Evolutionary conservation across 2,797 vertebrate species (phyloP).

Genomic region (Platyrinchus mystaceus): DNA sequence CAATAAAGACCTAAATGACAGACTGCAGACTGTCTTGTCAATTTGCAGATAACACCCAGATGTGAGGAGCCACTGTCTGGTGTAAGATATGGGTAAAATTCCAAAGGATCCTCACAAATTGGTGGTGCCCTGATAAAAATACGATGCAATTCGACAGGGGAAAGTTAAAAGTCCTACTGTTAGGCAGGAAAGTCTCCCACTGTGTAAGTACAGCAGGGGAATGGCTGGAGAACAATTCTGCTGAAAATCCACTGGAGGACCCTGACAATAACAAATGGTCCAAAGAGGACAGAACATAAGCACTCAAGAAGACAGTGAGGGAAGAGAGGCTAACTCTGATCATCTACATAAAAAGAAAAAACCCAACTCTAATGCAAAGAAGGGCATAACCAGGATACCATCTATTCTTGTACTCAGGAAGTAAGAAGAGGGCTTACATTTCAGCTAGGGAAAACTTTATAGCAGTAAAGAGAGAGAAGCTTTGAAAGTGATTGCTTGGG

Average conservation of each 20-base stretch:
- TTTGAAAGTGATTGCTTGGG: background rate
- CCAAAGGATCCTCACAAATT: background rate
- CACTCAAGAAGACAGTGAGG: background rate
- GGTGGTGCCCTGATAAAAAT: background rate
- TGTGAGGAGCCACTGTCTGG: background rate
- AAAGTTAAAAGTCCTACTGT: background rate
- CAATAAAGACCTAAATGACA: background rate
- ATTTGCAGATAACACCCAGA: background rate
- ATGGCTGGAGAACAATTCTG: background rate
- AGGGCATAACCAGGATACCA: background rate
- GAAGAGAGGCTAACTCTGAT: background rate
- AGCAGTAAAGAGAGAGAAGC: background rate
- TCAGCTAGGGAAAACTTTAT: background rate
- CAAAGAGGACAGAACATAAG: background rate
- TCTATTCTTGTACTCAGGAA: background rate
- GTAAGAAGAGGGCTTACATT: background rate
- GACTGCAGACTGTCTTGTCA: background rate
- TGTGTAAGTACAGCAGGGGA: background rate
- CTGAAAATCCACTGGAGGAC: background rate
- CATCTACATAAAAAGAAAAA: background rate
- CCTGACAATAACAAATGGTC: background rate
- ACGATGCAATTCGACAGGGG: background rate
- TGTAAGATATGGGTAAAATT: background rate
- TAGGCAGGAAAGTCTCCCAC: background rate
- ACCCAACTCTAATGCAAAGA: background rate